A percentile compares a stretch with the other conserved stretches of the same genome.
phyloP scores from a whole-genome alignment of 2,888 invertebrate species.

The Eulithis prunata region DNA sequence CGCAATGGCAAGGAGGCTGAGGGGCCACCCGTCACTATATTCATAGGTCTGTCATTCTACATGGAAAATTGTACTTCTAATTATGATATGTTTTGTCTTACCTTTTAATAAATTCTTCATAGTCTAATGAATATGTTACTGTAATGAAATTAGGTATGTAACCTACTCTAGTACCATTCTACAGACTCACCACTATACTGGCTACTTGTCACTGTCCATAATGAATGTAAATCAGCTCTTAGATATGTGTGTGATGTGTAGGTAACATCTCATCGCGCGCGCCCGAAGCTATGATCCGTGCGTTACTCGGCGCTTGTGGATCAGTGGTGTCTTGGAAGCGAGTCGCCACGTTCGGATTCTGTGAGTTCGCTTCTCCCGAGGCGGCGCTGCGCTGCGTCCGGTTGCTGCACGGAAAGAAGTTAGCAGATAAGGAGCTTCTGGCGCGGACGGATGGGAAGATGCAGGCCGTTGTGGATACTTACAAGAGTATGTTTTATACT shows the following conservation, averaged over 20 bases:
- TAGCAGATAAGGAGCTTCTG: conserved; percentile 96
- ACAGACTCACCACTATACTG: no score
- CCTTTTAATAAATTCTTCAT: no score
- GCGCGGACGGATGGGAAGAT: conserved; percentile 99
- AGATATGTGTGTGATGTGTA: background rate
- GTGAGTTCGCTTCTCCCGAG: conserved; percentile 97
- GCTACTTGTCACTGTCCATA: no score
- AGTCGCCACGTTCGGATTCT: conserved; percentile 98
- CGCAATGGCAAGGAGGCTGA: conserved; percentile 74
- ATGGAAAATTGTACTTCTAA: no score
- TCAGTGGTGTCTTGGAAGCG: conserved; percentile 98
- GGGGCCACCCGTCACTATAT: conserved; percentile 97
- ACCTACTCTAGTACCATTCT: no score
- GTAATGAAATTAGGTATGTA: no score
- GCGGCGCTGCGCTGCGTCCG: conserved; percentile 97
- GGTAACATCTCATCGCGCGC: conserved; percentile 92
- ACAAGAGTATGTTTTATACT: conserved; percentile 87
- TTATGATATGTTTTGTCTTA: no score
- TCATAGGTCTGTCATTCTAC: conserved; percentile 82
- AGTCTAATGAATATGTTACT: no score
- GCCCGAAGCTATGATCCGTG: conserved; percentile 97
- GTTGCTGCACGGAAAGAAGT: conserved; percentile 95
- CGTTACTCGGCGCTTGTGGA: conserved; percentile 96
- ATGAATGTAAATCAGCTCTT: no score
- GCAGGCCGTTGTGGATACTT: conserved; percentile 96